Conservation (phyloP, 37 sponge, comb jelly and placozoan genomes). For the Petrosia ficiformis region DNA sequence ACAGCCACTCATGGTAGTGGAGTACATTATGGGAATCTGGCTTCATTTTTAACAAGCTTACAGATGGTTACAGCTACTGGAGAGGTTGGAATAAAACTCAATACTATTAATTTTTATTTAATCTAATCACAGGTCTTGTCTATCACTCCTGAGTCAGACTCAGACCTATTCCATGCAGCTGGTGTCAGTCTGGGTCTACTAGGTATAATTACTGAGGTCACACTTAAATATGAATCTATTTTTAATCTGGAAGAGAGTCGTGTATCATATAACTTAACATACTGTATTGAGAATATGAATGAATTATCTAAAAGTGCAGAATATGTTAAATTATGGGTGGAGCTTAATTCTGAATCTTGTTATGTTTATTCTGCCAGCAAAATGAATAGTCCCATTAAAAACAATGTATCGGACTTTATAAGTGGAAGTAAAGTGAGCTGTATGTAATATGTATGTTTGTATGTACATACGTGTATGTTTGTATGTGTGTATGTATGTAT, state of each 20-base stretch:
- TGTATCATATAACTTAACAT: neutral
- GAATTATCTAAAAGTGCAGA: conserved; percentile 19
- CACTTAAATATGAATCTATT: conserved; percentile 40
- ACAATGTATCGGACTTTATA: no score
- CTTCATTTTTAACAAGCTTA: conserved; percentile 63
- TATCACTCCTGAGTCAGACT: no score
- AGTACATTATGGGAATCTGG: conserved; percentile 57
- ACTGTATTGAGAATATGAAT: conserved; percentile 42
- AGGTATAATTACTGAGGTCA: conserved; percentile 65
- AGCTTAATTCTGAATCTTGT: conserved; percentile 46
- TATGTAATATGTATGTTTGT: no score
- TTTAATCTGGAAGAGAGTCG: conserved; percentile 44
- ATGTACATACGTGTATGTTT: no score
- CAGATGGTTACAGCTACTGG: conserved; percentile 62
- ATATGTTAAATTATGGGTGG: conserved; percentile 77
- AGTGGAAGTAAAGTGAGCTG: no score
- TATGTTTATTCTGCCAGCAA: conserved; percentile 24
- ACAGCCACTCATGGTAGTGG: conserved; percentile 67
- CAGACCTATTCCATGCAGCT: conserved; percentile 63
- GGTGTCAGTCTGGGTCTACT: conserved; percentile 57
- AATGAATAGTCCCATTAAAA: no score
- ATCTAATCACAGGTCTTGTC: no score
- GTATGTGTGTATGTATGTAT: no score
- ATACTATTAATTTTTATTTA: no score
- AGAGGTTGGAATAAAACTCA: conserved; percentile 12